Evolutionary conservation across 2,888 invertebrate genomes (phyloP).

Genomic region (Sphaerophoria rueppellii): DNA sequence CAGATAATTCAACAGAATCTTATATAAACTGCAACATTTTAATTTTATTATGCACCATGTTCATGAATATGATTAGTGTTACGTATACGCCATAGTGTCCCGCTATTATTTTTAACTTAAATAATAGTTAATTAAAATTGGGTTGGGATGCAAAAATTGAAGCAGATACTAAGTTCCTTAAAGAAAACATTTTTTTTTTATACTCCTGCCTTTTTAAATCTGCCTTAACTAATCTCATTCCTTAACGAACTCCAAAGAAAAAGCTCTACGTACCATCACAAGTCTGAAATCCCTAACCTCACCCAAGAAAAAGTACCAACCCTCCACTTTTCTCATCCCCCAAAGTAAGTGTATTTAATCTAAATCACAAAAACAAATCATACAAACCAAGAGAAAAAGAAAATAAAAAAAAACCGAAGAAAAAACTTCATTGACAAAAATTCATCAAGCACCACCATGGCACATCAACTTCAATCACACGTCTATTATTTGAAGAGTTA

Average conservation of each 20-base stretch:
- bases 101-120: too few relatives aligned
- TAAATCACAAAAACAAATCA: background rate
- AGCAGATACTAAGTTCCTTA: too few relatives aligned
- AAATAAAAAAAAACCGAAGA: conserved; percentile 16
- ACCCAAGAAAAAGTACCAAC: conserved; percentile 18
- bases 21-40: too few relatives aligned
- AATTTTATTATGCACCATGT: too few relatives aligned
- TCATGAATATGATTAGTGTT: too few relatives aligned
- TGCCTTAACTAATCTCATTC: background rate
- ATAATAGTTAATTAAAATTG: too few relatives aligned
- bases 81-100: too few relatives aligned
- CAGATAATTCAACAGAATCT: too few relatives aligned
- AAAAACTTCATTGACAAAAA: conserved; percentile 65
- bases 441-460: conserved; percentile 65
- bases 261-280: conserved; percentile 2
- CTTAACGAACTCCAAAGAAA: background rate
- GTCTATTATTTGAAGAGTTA: conserved; percentile 73
- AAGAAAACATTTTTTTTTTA: too few relatives aligned
- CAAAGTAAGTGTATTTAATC: too few relatives aligned
- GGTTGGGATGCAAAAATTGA: too few relatives aligned
- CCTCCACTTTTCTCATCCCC: too few relatives aligned
- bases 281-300: conserved; percentile 25
- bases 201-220: background rate
- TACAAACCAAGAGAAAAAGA: background rate
- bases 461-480: conserved; percentile 72